Evolutionary conservation across 2,888 invertebrate species (phyloP).

Genomic region (Tenthredo livida): DNA sequence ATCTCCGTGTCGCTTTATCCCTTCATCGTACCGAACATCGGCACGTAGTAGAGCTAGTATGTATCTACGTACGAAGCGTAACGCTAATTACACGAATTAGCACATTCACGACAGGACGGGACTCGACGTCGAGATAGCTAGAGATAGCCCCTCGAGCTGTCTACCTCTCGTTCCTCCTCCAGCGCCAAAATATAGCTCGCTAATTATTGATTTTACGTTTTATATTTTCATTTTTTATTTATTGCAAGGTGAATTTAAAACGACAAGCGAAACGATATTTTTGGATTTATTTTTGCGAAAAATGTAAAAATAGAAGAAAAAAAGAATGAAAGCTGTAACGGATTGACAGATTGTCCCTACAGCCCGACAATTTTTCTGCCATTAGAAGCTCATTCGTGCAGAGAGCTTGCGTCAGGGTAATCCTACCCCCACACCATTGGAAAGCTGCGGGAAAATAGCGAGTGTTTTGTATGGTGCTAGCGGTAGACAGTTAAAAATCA

Average conservation of each 20-base stretch:
- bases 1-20: constrained; percentile 14
- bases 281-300: neutral
- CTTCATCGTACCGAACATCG: constrained; percentile 41
- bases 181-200: neutral
- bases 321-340: constrained; percentile 4
- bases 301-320: neutral
- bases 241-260: neutral
- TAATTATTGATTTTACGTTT: neutral
- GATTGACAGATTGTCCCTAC: neutral
- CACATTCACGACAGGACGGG: constrained; percentile 21
- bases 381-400: constrained; percentile 27
- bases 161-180: neutral
- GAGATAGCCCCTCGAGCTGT: constrained; percentile 27
- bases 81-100: constrained; percentile 45
- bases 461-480: neutral
- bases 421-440: neutral
- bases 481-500: constrained; percentile 33
- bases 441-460: neutral
- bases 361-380: constrained; percentile 8
- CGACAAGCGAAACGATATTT: neutral
- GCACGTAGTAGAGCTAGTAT: constrained; percentile 25
- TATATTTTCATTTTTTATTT: neutral
- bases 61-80: constrained; percentile 30
- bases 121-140: neutral
- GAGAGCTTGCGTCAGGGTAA: neutral